A percentile compares a stretch with the other conserved stretches of the same genome.
phyloP scores from a whole-genome alignment of 2,797 vertebrate genomes.

The Onychomys arenicola region DNA sequence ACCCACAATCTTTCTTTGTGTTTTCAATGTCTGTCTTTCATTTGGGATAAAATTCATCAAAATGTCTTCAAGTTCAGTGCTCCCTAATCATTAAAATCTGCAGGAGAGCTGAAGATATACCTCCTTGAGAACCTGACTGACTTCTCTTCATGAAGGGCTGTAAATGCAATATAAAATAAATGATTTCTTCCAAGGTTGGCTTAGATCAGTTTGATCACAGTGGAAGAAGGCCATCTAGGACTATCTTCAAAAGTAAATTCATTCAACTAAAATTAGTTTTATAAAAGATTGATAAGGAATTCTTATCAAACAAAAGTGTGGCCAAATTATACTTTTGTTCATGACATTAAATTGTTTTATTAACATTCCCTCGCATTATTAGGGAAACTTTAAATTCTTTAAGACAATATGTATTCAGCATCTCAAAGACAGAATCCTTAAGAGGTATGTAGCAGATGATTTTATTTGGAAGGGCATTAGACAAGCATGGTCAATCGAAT shows the following conservation, averaged over 20 bases:
- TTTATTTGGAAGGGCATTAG: neutral
- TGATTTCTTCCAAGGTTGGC: neutral
- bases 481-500: neutral
- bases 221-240: neutral
- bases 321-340: neutral
- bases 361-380: neutral
- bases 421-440: neutral
- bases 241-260: neutral
- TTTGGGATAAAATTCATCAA: neutral
- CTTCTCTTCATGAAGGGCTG: neutral
- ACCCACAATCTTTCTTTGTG: neutral
- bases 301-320: neutral
- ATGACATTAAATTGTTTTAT: neutral
- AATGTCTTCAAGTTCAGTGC: neutral
- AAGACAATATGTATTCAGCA: neutral
- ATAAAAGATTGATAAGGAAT: neutral
- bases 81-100: neutral
- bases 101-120: neutral
- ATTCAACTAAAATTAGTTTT: neutral
- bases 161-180: neutral
- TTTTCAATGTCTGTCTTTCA: neutral
- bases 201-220: neutral
- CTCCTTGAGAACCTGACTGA: neutral
- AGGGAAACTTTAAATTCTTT: neutral
- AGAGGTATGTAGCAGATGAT: neutral